Percentiles rank a stretch among this genome's conserved stretches.
These are phyloP conservation scores for Sebastes baramenuke DNA, from an alignment of 2,797 vertebrate genomes.

Conservation along the genomic window DNA sequence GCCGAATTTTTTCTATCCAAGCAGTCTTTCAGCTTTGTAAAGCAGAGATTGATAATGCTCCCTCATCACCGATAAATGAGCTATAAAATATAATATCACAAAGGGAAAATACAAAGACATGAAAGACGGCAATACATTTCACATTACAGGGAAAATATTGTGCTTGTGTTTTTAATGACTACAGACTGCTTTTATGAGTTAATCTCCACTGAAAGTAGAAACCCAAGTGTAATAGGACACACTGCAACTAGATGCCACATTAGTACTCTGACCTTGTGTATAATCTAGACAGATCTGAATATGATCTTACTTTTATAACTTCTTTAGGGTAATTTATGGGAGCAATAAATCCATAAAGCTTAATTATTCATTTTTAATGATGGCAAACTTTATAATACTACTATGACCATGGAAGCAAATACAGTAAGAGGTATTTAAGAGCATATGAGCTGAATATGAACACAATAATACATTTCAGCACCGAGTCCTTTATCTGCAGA, in stretches of 20 bases:
- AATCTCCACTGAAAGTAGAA: constrained; percentile 5
- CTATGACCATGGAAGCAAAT: background rate
- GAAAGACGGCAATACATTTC: constrained; percentile 44
- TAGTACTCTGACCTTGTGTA: constrained; percentile 11
- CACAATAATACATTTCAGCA: constrained; percentile 6
- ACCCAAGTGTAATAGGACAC: background rate
- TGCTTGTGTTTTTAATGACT: constrained; percentile 44
- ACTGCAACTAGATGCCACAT: background rate
- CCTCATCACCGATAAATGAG: constrained; percentile 53
- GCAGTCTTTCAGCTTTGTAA: constrained; percentile 32
- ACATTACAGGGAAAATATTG: constrained; percentile 40
- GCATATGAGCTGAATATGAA: constrained; percentile 1
- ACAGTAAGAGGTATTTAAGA: constrained; percentile 2
- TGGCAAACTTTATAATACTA: background rate
- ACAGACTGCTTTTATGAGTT: constrained; percentile 29
- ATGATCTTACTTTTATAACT: background rate
- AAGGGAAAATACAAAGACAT: constrained; percentile 43
- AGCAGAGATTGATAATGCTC: constrained; percentile 47
- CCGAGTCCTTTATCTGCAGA: constrained; percentile 41
- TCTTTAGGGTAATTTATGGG: background rate
- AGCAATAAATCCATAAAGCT: background rate
- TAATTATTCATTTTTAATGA: constrained; percentile 7
- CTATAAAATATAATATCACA: constrained; percentile 58
- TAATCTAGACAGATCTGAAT: constrained; percentile 8
- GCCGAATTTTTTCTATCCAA: constrained; percentile 23